Evolutionary conservation across 2,888 invertebrate species (phyloP).

Genomic region (Agrochola litura): DNA sequence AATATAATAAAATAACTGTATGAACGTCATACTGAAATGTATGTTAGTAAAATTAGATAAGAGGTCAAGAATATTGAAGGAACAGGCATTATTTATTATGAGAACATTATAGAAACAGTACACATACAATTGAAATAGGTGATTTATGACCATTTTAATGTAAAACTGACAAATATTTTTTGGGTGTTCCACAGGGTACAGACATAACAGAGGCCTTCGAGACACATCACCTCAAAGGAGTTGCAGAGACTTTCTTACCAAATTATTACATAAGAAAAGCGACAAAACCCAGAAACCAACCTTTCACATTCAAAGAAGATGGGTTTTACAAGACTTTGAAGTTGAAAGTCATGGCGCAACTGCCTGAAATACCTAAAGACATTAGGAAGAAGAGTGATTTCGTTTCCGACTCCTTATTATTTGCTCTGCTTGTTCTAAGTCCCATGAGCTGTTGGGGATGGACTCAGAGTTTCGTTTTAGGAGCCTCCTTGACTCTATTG

Average conservation of each 20-base stretch:
- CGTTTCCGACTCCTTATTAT: slow-evolving; percentile 77
- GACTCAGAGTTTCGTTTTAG: slow-evolving; percentile 74
- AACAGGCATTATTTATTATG: not conserved
- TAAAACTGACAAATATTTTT: not conserved
- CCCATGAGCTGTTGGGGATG: slow-evolving; percentile 80
- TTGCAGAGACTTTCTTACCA: slow-evolving; percentile 91
- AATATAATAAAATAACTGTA: too few relatives aligned
- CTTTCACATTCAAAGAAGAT: slow-evolving; percentile 93
- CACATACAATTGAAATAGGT: slow-evolving; percentile 4
- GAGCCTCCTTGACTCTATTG: slow-evolving; percentile 72
- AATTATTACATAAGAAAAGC: slow-evolving; percentile 93
- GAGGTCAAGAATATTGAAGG: not conserved
- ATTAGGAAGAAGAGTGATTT: slow-evolving; percentile 79
- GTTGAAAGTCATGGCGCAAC: slow-evolving; percentile 88
- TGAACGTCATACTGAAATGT: not conserved
- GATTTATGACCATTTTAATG: not conserved
- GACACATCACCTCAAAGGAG: slow-evolving; percentile 90
- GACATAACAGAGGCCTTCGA: slow-evolving; percentile 93
- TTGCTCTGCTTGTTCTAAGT: slow-evolving; percentile 73
- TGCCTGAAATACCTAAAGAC: slow-evolving; percentile 88
- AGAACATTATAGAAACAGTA: not conserved
- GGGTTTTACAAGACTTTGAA: slow-evolving; percentile 95
- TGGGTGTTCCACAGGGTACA: slow-evolving; percentile 87
- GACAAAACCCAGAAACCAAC: slow-evolving; percentile 91
- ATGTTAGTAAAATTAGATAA: slow-evolving; percentile 6